Percentiles rank a stretch among this genome's conserved stretches.
These are phyloP conservation scores for Parnassius orleans DNA, from an alignment of 2,888 invertebrate genomes.

Conservation along the genomic window DNA sequence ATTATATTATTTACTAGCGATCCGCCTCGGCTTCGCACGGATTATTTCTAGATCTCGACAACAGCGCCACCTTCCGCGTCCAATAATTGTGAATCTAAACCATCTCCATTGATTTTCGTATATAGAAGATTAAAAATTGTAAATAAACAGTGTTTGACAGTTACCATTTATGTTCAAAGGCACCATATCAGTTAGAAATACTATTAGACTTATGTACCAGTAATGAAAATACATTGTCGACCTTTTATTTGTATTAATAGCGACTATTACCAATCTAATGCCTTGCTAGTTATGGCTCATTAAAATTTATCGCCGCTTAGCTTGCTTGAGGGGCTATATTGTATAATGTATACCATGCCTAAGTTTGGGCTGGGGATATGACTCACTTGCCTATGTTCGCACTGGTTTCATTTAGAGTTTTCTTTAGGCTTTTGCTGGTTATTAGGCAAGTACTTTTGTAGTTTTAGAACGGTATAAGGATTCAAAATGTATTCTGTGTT, in stretches of 20 bases:
- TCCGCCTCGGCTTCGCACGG: too few relatives aligned
- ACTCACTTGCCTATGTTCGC: neutral
- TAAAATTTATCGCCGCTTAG: slow-evolving; percentile 5
- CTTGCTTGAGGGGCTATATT: neutral
- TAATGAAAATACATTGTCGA: neutral
- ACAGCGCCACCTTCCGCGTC: too few relatives aligned
- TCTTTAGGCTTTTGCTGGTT: neutral
- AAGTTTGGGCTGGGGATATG: slow-evolving; percentile 6
- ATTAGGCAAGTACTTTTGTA: neutral
- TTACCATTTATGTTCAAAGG: neutral
- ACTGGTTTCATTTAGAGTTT: neutral
- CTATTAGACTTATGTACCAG: neutral
- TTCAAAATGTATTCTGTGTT: too few relatives aligned
- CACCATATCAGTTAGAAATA: neutral
- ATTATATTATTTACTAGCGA: too few relatives aligned
- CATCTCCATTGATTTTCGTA: too few relatives aligned
- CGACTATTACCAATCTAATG: neutral
- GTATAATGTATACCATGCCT: neutral
- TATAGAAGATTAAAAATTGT: too few relatives aligned
- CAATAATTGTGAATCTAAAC: too few relatives aligned
- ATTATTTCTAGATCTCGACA: too few relatives aligned
- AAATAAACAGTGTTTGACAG: neutral
- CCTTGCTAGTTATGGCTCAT: slow-evolving; percentile 1
- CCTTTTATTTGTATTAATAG: neutral
- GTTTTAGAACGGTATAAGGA: neutral